Base-by-base conservation (phyloP, 1,140 invertebrate species). In the Apis cerana region DNA sequence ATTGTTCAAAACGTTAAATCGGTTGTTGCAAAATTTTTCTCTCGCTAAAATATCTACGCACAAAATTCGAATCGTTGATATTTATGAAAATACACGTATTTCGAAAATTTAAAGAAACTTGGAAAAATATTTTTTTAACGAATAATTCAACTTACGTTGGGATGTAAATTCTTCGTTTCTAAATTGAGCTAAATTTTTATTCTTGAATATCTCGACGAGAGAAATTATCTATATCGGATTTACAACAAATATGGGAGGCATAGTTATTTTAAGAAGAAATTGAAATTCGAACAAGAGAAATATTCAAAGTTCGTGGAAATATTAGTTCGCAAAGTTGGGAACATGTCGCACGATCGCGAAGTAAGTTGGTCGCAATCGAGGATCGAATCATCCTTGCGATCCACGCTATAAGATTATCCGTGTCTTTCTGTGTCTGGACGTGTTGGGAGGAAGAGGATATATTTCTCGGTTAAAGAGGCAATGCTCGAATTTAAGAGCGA, bases 281-380 rank as follows among this genome's bases (percentile, higher is more conserved):
- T 13, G 50, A 13, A 27, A 65, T 17, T 43, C n/a, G 12, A 58
- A 62, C 54, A 68, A 79, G 79, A 21, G 15, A 69, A 77, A 76
- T 86, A 86, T 83, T 86, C 74, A 86, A 85, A 87, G 54, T 83
- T 75, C 1, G 61, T 58, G 33, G 17, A 23, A 27, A 75, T 58
- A 61, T 62, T 83, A 61, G 48, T 23, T 15, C 23, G 52, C 23
- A 52, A 87, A 87, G 75, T 86, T 80, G 64, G 58, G n/a, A 79
- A 89, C 85, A 86, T 82, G 83, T 83, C 68, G 61, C 56, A 48
- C 64, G 74, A 83, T 85, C 75, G 71, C 77, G 71, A 88, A 79
- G 80, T 86, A 88, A 88, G 84, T 89, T 89, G 56, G 84, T 79
- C 82, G 69, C 78, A 59, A 80, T 84, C 86, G 85, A 75, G 70